phyloP scores from a whole-genome alignment of 2,888 invertebrate genomes.

The Osmoderma eremita region DNA sequence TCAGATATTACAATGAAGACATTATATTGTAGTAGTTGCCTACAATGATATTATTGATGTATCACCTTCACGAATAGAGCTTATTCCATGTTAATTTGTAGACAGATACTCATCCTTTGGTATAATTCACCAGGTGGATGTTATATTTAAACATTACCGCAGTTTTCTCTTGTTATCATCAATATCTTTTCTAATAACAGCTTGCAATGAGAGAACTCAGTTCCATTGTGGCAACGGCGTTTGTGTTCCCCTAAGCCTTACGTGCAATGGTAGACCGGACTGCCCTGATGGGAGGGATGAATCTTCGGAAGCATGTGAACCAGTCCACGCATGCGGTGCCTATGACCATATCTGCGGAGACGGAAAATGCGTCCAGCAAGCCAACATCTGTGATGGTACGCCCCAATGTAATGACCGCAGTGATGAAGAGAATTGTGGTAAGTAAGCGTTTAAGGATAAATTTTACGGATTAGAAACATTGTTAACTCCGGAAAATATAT shows the following conservation, averaged over 20 bases:
- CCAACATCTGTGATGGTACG: constrained; percentile 66
- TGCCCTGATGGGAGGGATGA: constrained; percentile 72
- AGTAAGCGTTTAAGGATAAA: constrained; percentile 46
- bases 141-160: too few species aligned
- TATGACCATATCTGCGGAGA: constrained; percentile 72
- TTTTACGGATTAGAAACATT: not conserved
- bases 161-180: not conserved
- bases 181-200: constrained; percentile 53
- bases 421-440: constrained; percentile 75
- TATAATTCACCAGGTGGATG: too few species aligned
- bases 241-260: constrained; percentile 68
- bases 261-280: constrained; percentile 71
- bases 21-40: not conserved
- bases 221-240: constrained; percentile 70
- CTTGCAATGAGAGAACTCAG: constrained; percentile 55
- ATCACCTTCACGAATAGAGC: too few species aligned
- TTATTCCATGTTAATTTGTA: too few species aligned
- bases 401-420: constrained; percentile 70
- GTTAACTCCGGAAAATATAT: not conserved
- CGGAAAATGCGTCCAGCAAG: constrained; percentile 69
- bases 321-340: constrained; percentile 61
- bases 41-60: too few species aligned
- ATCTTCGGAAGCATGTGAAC: constrained; percentile 61
- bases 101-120: too few species aligned
- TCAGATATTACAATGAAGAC: not conserved